Evolutionary conservation across 2,113 vertebrate species (phyloP).

Genomic region (Notarius lentiginosus): DNA sequence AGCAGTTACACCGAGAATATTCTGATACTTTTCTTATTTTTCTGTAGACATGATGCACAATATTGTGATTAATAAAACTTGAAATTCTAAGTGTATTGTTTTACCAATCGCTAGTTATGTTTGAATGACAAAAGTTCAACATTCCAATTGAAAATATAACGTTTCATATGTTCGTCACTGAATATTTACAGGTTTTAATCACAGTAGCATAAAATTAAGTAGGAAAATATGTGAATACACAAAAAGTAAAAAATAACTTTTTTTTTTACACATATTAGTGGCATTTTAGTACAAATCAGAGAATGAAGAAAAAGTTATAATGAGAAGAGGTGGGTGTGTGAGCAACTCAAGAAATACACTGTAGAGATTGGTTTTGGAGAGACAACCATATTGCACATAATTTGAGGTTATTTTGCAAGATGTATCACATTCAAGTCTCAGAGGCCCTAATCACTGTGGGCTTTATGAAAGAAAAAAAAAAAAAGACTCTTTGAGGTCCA

Average conservation of each 20-base stretch:
- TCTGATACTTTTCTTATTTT: constrained; percentile 91
- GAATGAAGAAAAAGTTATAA: constrained; percentile 58
- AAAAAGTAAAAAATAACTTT: constrained; percentile 99
- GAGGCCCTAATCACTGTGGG: constrained; percentile 93
- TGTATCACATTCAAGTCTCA: constrained; percentile 99
- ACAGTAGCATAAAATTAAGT: constrained; percentile 99
- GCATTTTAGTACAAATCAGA: constrained; percentile 94
- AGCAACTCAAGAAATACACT: constrained; percentile 72
- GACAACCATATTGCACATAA: constrained; percentile 99
- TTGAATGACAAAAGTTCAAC: constrained; percentile 98
- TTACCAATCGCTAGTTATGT: constrained; percentile 98
- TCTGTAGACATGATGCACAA: constrained; percentile 96
- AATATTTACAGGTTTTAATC: constrained; percentile 99
- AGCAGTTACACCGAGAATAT: constrained; percentile 92
- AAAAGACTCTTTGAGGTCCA: constrained; percentile 68
- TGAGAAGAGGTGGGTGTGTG: constrained; percentile 23
- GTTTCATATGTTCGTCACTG: constrained; percentile 97
- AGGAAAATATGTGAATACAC: constrained; percentile 99
- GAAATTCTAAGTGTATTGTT: constrained; percentile 95
- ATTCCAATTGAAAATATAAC: constrained; percentile 99
- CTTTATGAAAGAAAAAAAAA: constrained; percentile 83
- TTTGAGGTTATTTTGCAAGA: constrained; percentile 99
- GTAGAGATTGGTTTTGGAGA: constrained; percentile 91
- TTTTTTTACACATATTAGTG: constrained; percentile 86
- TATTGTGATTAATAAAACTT: constrained; percentile 99